A percentile compares a stretch with the other conserved stretches of the same genome.
Conservation (phyloP, 1,140 invertebrate genomes). For the Cherax quadricarinatus region DNA sequence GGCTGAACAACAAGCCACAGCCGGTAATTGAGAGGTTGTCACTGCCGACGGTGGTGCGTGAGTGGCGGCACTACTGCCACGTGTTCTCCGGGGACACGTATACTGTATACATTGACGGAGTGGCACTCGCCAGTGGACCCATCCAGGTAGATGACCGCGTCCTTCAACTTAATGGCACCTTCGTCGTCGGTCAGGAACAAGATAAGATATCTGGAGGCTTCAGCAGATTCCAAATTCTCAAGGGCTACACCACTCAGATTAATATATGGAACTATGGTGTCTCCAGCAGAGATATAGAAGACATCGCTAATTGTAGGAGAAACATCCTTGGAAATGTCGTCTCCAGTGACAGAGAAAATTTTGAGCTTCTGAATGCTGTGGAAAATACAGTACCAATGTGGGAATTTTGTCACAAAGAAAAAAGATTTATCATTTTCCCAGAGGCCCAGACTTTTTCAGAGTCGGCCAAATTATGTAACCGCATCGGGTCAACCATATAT, state of each 20-base stretch:
- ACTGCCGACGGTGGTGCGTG: slow-evolving; percentile 11
- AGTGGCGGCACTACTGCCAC: slow-evolving; percentile 1
- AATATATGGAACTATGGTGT: slow-evolving; percentile 32
- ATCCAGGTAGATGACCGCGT: background rate
- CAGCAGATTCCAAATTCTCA: slow-evolving; percentile 30
- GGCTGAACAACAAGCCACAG: slow-evolving; percentile 43
- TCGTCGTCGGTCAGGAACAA: slow-evolving; percentile 39
- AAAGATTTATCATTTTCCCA: slow-evolving; percentile 25
- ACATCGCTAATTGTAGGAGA: background rate
- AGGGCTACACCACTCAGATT: slow-evolving; percentile 29
- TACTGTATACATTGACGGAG: slow-evolving; percentile 15
- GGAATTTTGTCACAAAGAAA: background rate
- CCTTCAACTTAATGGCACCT: slow-evolving; percentile 14
- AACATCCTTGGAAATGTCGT: slow-evolving; percentile 1
- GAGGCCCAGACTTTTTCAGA: background rate
- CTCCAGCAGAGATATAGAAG: background rate
- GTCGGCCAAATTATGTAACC: background rate
- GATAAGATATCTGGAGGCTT: slow-evolving; percentile 34
- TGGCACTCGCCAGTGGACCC: background rate
- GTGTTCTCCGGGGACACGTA: slow-evolving; percentile 26
- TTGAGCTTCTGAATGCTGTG: background rate
- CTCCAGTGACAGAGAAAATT: background rate
- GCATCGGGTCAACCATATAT: background rate
- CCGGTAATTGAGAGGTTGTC: background rate
- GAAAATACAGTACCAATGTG: background rate